These are phyloP conservation scores for Antheraea assamensis DNA, from an alignment of 2,888 invertebrate genomes.

Conservation along the genomic window DNA sequence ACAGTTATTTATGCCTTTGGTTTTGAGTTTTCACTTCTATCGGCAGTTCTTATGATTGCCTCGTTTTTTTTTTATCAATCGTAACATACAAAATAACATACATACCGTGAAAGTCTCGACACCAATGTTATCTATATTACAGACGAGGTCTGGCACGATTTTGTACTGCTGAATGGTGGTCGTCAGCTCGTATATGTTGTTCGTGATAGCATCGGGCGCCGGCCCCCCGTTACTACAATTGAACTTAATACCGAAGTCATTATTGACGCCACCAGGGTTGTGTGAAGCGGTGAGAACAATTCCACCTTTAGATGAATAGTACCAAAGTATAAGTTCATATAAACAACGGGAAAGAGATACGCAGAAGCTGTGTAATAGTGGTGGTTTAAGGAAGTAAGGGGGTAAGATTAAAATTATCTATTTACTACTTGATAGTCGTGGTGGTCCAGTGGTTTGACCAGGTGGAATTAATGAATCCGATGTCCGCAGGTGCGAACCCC, in stretches of 20 bases:
- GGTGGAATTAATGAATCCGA: too few relatives aligned
- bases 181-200: constrained; percentile 92
- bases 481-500: too few relatives aligned
- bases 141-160: constrained; percentile 89
- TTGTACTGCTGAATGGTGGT: constrained; percentile 90
- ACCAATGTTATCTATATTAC: constrained; percentile 89
- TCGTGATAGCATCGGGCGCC: constrained; percentile 95
- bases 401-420: neutral
- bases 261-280: constrained; percentile 98
- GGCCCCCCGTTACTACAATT: constrained; percentile 99
- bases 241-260: constrained; percentile 99
- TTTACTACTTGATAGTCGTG: too few relatives aligned
- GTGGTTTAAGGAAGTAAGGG: neutral
- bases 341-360: neutral
- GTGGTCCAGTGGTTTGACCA: too few relatives aligned
- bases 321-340: neutral
- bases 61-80: neutral
- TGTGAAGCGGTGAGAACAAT: constrained; percentile 99
- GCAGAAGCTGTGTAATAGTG: neutral
- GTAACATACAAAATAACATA: constrained; percentile 4
- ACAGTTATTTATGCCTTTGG: too few relatives aligned
- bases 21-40: too few relatives aligned
- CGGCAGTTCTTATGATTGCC: too few relatives aligned
- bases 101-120: constrained; percentile 81
- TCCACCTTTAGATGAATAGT: constrained; percentile 84